These are phyloP conservation scores for Chloropsis cyanopogon DNA, from an alignment of 2,113 vertebrate genomes.

Conservation along the genomic window DNA sequence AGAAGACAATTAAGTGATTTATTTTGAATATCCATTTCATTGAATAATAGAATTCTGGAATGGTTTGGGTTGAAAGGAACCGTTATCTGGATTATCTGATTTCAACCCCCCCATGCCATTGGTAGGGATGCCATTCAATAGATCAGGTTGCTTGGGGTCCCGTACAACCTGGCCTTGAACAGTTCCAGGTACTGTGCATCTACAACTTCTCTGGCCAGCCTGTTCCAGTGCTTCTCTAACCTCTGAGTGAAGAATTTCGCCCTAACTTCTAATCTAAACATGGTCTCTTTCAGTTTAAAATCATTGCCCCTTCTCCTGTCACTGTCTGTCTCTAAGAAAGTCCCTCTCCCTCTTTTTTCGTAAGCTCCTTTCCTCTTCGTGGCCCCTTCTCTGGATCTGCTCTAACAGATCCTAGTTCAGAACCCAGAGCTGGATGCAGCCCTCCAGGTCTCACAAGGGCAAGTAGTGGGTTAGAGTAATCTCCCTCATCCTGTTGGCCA, in stretches of 20 bases:
- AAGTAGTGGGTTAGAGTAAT: not conserved
- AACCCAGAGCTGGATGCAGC: not conserved
- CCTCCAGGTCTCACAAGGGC: not conserved
- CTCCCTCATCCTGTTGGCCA: not conserved
- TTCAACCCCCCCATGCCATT: fast-evolving
- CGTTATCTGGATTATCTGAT: not conserved
- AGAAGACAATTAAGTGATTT: not conserved
- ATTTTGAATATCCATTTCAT: not conserved
- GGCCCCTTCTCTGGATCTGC: not conserved
- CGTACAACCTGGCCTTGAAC: not conserved
- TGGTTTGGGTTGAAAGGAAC: not conserved
- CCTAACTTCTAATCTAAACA: not conserved
- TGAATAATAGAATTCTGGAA: not conserved
- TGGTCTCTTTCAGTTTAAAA: not conserved
- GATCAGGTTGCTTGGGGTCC: not conserved
- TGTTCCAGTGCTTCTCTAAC: not conserved
- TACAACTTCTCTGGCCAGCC: not conserved
- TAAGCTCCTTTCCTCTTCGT: too few relatives aligned
- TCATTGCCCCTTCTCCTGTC: too few relatives aligned
- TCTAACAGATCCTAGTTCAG: not conserved
- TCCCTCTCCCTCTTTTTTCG: too few relatives aligned
- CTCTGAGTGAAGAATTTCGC: not conserved
- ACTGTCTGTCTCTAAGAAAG: too few relatives aligned
- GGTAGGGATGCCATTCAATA: too few relatives aligned
- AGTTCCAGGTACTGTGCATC: not conserved